Evolutionary conservation across 2,888 invertebrate species (phyloP), one percentile per base, ranked within the genome.

Genomic region (Mayetiola destructor): DNA sequence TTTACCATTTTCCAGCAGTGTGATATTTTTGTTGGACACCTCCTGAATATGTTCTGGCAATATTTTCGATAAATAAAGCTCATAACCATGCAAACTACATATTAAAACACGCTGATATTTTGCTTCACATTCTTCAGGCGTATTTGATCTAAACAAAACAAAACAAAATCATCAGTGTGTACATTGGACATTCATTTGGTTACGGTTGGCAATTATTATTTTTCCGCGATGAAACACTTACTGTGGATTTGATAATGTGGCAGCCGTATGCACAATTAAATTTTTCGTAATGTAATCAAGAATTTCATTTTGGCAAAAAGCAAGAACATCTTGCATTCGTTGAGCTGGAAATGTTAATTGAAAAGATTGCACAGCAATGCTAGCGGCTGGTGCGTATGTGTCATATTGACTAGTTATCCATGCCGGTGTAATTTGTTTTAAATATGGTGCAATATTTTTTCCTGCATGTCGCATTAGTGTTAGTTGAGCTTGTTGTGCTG

Each of bases 391-490:
- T 37, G 87, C 82, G 72, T 90, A 88, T 12, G 83, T 82, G 69
- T 95, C 94, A 74, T 84, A 84, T 67, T 84, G 86, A 56, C 88
- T 84, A 48, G 84, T 79, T 65, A 93, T 80, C 94, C 94, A 94
- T 3, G 83, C 77, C 1, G 90, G 89, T 67, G 83, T 80, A 59
- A 94, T 68, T 66, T 80, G 80, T 65, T 84, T 84, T 56, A 95
- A 75, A 67, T 81, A 81, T 1, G 88, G 87, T 0, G 91, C 93
- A 60, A 88, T 73, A 62, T 82, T 81, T 27, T 87, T 81, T 42
- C 87, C 85, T 59, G 84, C 82, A 67, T 80, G 80, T 54, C 72
- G 69, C 29, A 84, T 80, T 8, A 88, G 68, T 21, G 79, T 73
- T 29, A 80, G 78, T 66, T 90, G 85, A n/a, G 88, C 85, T 56